Evolutionary conservation across 2,797 vertebrate genomes (phyloP).

Genomic region (Halcyon leucocephala): DNA sequence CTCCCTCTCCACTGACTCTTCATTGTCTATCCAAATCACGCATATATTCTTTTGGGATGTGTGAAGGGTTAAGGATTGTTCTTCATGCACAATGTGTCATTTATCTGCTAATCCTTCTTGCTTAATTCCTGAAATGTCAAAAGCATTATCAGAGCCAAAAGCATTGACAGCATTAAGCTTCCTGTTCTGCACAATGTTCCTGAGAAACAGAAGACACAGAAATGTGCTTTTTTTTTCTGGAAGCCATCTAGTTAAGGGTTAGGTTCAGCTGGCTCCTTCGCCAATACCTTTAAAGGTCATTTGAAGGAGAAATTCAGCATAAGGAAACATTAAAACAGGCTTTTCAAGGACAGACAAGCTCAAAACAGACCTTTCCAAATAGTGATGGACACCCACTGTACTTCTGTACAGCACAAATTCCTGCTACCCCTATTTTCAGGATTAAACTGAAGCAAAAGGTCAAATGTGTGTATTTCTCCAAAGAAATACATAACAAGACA

Average conservation of each 20-base stretch:
- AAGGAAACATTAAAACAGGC: conserved; percentile 3
- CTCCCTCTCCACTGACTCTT: not conserved
- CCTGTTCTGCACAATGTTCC: conserved; percentile 4
- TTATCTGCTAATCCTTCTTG: conserved; percentile 55
- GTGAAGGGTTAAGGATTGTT: conserved; percentile 41
- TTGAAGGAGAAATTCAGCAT: conserved; percentile 2
- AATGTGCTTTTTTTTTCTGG: conserved; percentile 47
- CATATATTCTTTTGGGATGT: not conserved
- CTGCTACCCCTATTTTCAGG: not conserved
- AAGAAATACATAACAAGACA: not conserved
- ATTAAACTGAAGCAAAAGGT: not conserved
- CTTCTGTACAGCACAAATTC: not conserved
- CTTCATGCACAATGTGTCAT: not conserved
- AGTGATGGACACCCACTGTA: not conserved
- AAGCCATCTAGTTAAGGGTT: conserved; percentile 3
- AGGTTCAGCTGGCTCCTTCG: not conserved
- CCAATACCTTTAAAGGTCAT: not conserved
- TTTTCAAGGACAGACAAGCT: not conserved
- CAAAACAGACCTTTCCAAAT: not conserved
- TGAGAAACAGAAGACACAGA: conserved; percentile 41
- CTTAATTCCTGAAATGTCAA: conserved; percentile 51
- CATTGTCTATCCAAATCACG: not conserved
- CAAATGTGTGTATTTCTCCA: not conserved
- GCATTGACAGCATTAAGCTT: conserved; percentile 30
- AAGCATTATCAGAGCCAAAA: conserved; percentile 53